Base-by-base conservation (phyloP, 2,797 vertebrate species). In the Tenualosa thibaudeaui region DNA sequence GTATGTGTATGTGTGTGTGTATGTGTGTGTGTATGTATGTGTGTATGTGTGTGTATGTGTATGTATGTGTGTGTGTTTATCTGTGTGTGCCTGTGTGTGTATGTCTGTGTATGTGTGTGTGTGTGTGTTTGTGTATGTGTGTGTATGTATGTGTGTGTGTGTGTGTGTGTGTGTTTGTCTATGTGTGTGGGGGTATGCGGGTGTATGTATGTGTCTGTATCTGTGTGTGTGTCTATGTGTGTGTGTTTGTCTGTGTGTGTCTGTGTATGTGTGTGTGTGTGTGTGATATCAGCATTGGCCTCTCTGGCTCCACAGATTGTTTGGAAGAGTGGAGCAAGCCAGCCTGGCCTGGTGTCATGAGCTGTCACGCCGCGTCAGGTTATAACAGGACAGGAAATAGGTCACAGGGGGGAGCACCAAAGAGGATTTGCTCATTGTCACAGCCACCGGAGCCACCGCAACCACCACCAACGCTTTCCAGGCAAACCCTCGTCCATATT, bases 301-400 rank as follows among this genome's bases (percentile, higher is more conserved):
- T 46, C 31, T 71, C 68, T 37, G 10, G 12, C 13, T 40, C 68
- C 3, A 3, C 37, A 15, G 68, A 49, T 40, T 71, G 46, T 78
- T 24, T 43, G 40, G 40, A 46, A 46, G 71, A 78, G 71, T 3
- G 37, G 71, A 46, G 19, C 7, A 43, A 78, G 37, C 71, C 71
- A 4, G 54, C 54, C 17, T 13, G 51, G 51, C 51, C 17, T 22
- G 3, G 37, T 10, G 40, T 46, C 71, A 46, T 7, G 40, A 5
- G 40, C 71, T 78, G 71, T 78, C 40, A 15, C 71, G 71, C 19
- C 71, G 15, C 40, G 37, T 78, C 71, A 78, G 37, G 71, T 78
- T 78, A 0, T 19, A 19, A 22, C 54, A 78, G 37, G 37, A 46
- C 13, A 37, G 13, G 37, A 78, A 78, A 17, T 43, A 46, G 71